Conservation (phyloP, 2,113 vertebrate species). For the Isurus oxyrinchus region DNA sequence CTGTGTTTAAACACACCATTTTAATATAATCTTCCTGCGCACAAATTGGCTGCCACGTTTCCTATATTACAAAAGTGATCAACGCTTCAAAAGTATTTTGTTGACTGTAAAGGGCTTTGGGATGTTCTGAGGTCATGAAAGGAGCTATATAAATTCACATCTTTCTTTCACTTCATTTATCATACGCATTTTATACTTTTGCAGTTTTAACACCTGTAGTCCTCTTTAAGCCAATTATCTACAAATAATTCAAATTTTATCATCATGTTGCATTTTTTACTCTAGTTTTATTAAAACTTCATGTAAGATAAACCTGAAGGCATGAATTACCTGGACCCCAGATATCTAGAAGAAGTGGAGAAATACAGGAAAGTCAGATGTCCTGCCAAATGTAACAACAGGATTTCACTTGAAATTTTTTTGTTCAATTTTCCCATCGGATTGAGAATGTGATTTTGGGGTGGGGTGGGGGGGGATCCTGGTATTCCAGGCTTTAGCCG, state of each 20-base stretch:
- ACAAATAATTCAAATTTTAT: background rate
- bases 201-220: background rate
- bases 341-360: background rate
- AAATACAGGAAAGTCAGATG: too few species aligned
- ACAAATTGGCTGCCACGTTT: too few species aligned
- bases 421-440: too few species aligned
- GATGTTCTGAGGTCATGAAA: background rate
- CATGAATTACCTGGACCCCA: background rate
- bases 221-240: background rate
- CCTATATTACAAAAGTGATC: background rate
- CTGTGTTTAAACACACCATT: background rate
- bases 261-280: too few species aligned
- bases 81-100: background rate
- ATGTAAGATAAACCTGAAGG: background rate
- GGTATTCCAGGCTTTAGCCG: too few species aligned
- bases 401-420: too few species aligned
- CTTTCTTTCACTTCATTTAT: background rate
- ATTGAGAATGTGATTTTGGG: too few species aligned
- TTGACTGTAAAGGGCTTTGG: background rate
- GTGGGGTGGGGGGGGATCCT: too few species aligned
- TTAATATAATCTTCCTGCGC: background rate
- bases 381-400: too few species aligned
- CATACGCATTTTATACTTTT: background rate
- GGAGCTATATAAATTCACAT: background rate
- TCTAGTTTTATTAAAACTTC: background rate